A percentile compares a stretch with the other conserved stretches of the same genome.
Evolutionary conservation across 2,888 invertebrate species (phyloP).

Genomic region (Auanema freiburgensis): DNA sequence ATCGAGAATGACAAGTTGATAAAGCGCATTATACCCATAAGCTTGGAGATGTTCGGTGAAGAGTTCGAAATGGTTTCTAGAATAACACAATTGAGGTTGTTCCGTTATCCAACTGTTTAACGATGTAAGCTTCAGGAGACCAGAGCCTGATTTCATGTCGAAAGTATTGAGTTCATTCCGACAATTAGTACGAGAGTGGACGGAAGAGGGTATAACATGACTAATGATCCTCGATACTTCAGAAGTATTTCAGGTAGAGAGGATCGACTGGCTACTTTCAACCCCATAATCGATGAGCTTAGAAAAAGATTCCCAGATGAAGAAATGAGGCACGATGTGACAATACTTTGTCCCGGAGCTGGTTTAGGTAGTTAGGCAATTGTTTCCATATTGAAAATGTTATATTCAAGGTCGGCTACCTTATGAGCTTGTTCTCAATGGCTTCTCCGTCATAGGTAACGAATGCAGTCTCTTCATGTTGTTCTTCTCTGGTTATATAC

Average conservation of each 20-base stretch:
- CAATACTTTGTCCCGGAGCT: slow-evolving; percentile 90
- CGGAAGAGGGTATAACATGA: slow-evolving; percentile 68
- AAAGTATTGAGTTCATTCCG: slow-evolving; percentile 91
- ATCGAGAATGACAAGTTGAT: slow-evolving; percentile 40
- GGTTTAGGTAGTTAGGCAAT: slow-evolving; percentile 75
- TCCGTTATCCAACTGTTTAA: neutral
- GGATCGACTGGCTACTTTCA: slow-evolving; percentile 73
- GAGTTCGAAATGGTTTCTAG: slow-evolving; percentile 24
- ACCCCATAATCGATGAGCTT: slow-evolving; percentile 83
- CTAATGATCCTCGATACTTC: too few relatives aligned
- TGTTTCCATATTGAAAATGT: slow-evolving; percentile 1
- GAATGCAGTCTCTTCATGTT: slow-evolving; percentile 97
- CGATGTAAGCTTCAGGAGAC: slow-evolving; percentile 25
- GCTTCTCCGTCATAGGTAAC: slow-evolving; percentile 92
- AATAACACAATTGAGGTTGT: slow-evolving; percentile 30
- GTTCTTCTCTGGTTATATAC: slow-evolving; percentile 89
- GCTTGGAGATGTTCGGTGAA: slow-evolving; percentile 29
- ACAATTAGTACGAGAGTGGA: slow-evolving; percentile 97
- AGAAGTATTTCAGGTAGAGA: slow-evolving; percentile 29
- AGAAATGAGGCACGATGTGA: slow-evolving; percentile 69
- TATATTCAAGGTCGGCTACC: slow-evolving; percentile 73
- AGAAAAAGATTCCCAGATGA: slow-evolving; percentile 72
- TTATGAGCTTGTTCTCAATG: slow-evolving; percentile 86
- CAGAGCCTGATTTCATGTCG: slow-evolving; percentile 71
- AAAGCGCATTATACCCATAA: too few relatives aligned